A percentile compares a stretch with the other conserved stretches of the same genome.
Conservation (phyloP, 2,797 vertebrate species). For the Crenuchus spilurus region DNA sequence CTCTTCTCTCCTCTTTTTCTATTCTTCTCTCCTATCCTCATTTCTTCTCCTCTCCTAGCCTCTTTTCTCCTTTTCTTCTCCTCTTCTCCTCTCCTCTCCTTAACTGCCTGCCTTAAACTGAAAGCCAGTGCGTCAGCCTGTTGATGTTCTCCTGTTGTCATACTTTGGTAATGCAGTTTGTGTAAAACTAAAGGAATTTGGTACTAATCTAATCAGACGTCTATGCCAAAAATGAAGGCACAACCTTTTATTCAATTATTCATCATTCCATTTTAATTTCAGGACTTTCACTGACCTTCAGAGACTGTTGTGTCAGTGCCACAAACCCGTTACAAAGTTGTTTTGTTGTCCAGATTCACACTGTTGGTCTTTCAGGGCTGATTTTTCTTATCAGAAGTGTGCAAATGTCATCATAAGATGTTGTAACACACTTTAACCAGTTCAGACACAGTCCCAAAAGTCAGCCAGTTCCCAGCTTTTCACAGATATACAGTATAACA, state of each 20-base stretch:
- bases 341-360: background rate
- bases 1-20: no score
- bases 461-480: no score
- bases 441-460: no score
- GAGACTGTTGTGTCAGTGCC: no score
- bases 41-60: no score
- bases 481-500: no score
- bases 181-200: no score
- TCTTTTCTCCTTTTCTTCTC: no score
- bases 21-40: no score
- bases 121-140: conserved; percentile 47
- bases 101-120: conserved; percentile 62
- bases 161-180: conserved; percentile 28
- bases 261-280: conserved; percentile 5
- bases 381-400: background rate
- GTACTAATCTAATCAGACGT: conserved; percentile 11
- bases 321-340: background rate
- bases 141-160: conserved; percentile 33
- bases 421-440: no score
- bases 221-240: no score
- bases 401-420: background rate
- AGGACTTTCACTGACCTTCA: conserved; percentile 22
- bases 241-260: conserved; percentile 12
- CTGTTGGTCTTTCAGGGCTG: background rate
- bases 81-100: no score